Evolutionary conservation across 2,888 invertebrate species (phyloP).

Genomic region (Ormyrus nitidulus): DNA sequence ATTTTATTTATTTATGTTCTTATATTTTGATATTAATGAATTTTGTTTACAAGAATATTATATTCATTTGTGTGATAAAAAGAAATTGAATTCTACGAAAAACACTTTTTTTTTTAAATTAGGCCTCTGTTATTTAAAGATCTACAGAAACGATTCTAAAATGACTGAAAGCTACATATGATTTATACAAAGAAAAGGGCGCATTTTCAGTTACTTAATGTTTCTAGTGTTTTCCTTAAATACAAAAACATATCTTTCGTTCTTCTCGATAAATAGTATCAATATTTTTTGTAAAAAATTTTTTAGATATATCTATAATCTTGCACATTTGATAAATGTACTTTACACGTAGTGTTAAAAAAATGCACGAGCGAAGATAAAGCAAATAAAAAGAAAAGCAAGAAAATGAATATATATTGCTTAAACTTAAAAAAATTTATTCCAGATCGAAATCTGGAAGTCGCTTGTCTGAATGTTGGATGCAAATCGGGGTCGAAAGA

Average conservation of each 20-base stretch:
- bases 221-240: not conserved
- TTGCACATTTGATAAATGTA: conserved; percentile 48
- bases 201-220: no score
- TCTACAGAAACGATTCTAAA: not conserved
- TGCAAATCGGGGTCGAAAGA: conserved; percentile 66
- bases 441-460: conserved; percentile 50
- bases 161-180: conserved; percentile 8
- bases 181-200: not conserved
- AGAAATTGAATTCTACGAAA: no score
- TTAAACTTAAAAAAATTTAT: conserved; percentile 42
- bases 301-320: not conserved
- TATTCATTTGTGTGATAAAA: no score
- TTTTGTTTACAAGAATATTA: no score
- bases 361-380: conserved; percentile 28
- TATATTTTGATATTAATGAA: not conserved
- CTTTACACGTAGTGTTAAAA: conserved; percentile 24
- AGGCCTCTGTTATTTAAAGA: not conserved
- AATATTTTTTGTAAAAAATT: no score
- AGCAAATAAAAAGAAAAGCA: not conserved
- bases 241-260: no score
- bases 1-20: conserved; percentile 10
- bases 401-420: conserved; percentile 34
- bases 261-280: no score
- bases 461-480: conserved; percentile 53
- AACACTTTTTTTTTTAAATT: no score